Base-by-base conservation (phyloP, 2,888 invertebrate species). In the Catocala fraxini region DNA sequence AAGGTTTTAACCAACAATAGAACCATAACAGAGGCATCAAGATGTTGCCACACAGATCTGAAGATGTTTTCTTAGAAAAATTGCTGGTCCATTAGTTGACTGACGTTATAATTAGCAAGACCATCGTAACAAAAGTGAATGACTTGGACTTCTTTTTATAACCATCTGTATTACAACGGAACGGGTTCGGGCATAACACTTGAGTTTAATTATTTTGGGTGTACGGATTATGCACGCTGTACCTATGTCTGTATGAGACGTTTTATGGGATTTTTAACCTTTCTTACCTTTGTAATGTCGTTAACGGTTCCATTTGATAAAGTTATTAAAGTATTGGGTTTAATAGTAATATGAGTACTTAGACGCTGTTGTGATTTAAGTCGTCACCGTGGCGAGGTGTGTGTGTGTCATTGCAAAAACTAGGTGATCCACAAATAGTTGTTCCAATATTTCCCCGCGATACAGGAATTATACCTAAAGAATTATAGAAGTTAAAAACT, bases 121-220 rank as follows among this genome's bases (percentile, higher is more conserved):
- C 65, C 62, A 65, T 61, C 42, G 35, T 56, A 47, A 13, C 6
- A 56, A 60, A 25, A 46, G 9, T 46, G 56, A 54, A 62, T 52
- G 46, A 57, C 43, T 57, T 25, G 4, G 39, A 12, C n/a, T 53
- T 62, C 53, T 62, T 62, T 62, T 63, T 58, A 49, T 63, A 53
- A 63, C 53, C 46, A 39, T 33, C 57, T 34, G 56, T 48, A 10
- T 55, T 53, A 46, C 52, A 47, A 59, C 53, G 60, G 68, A 81
- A 78, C 80, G 68, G 77, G 82, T 80, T 82, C 60, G 46, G 57
- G 57, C 68, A 65, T 75, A 74, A 79, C 79, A 79, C 80, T 83
- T 71, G 71, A 84, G 81, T 80, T 81, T 84, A 82, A 84, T 86
- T 76, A 77, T 77, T 84, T 87, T 79, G 75, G 82, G 81, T 82